phyloP scores from a whole-genome alignment of 2,888 invertebrate genomes.

The Apamea monoglypha region DNA sequence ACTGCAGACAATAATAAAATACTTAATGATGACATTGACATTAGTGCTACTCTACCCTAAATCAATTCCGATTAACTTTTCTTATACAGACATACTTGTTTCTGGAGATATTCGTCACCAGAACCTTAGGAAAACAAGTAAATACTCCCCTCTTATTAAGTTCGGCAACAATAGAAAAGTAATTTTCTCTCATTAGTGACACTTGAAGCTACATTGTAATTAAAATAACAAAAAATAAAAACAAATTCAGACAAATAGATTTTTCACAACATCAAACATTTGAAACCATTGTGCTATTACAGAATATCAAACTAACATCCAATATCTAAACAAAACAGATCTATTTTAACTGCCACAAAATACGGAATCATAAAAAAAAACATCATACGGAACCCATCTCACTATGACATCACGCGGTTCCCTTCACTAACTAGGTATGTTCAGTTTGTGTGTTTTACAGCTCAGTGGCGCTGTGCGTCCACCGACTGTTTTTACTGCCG shows the following conservation, averaged over 20 bases:
- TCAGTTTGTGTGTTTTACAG: slow-evolving; percentile 70
- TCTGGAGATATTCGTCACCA: not conserved
- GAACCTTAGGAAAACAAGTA: not conserved
- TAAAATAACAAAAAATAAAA: not conserved
- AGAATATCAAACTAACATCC: not conserved
- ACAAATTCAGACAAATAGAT: not conserved
- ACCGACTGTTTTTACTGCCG: slow-evolving; percentile 63
- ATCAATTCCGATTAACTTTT: not conserved
- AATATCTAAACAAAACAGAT: slow-evolving; percentile 1
- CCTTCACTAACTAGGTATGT: slow-evolving; percentile 60
- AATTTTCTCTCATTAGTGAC: too few species aligned
- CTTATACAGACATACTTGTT: too few species aligned
- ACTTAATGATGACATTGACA: not conserved
- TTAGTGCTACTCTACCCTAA: not conserved
- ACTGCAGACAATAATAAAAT: not conserved
- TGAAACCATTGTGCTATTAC: not conserved
- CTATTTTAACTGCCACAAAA: not conserved
- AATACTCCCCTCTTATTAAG: too few species aligned
- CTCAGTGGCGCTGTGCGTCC: slow-evolving; percentile 60
- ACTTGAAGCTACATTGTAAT: too few species aligned
- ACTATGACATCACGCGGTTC: slow-evolving; percentile 10
- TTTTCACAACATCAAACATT: not conserved
- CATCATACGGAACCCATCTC: slow-evolving; percentile 47
- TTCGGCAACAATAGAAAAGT: too few species aligned
- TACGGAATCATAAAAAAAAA: not conserved